Evolutionary conservation across 2,113 vertebrate genomes (phyloP).

Genomic region (Oreochromis niloticus): DNA sequence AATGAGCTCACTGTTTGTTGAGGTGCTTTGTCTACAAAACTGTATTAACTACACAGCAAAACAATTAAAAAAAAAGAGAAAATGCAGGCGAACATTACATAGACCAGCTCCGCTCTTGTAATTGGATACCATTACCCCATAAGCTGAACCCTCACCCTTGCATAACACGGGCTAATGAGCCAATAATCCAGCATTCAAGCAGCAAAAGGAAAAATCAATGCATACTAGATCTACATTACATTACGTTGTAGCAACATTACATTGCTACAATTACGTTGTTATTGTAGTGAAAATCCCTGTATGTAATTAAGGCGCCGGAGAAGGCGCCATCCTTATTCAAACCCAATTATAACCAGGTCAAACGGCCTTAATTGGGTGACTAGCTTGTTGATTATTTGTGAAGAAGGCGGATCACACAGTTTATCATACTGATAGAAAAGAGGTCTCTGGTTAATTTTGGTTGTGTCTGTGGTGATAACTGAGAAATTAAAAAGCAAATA

Average conservation of each 20-base stretch:
- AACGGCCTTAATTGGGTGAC: constrained; percentile 25
- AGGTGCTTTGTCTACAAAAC: background rate
- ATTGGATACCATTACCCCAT: background rate
- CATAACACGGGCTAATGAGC: background rate
- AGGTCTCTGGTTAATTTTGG: background rate
- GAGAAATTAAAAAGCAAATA: constrained; percentile 27
- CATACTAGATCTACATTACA: background rate
- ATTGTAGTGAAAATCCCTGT: background rate
- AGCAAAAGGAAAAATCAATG: constrained; percentile 5
- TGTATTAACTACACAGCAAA: background rate
- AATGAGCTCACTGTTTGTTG: background rate
- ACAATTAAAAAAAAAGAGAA: background rate
- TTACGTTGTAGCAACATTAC: too few species aligned
- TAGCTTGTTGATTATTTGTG: constrained; percentile 35
- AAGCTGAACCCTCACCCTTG: background rate
- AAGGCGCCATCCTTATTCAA: background rate
- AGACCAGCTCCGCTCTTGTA: background rate
- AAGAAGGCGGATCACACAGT: background rate
- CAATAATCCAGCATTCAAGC: background rate
- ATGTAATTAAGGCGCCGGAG: background rate
- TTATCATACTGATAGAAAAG: background rate
- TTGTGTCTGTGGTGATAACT: background rate
- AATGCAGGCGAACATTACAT: background rate
- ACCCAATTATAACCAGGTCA: constrained; percentile 42
- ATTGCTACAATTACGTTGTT: background rate